Conservation (phyloP, 2,797 vertebrate genomes). For the Sylvilagus floridanus region DNA sequence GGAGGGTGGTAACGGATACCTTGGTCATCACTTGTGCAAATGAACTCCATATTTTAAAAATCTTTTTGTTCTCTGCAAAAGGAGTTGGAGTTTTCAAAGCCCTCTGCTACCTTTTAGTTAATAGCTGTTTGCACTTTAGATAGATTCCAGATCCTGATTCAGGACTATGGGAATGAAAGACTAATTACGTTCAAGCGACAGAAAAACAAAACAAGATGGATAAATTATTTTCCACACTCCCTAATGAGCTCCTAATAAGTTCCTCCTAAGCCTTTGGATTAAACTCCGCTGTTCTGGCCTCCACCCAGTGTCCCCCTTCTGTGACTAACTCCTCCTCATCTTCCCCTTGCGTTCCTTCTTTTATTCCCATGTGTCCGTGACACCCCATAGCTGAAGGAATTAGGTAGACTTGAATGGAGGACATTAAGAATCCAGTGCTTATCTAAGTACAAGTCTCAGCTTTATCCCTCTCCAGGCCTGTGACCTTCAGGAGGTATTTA, state of each 20-base stretch:
- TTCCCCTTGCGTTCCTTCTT: not conserved
- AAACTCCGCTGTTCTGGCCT: not conserved
- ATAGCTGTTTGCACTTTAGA: not conserved
- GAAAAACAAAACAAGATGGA: not conserved
- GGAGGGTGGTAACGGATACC: slow-evolving; percentile 55
- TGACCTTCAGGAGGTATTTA: not conserved
- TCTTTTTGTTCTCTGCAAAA: not conserved
- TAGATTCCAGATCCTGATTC: not conserved
- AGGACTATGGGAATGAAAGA: not conserved
- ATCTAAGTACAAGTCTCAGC: not conserved
- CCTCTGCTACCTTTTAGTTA: not conserved
- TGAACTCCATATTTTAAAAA: slow-evolving; percentile 38
- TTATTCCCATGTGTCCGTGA: not conserved
- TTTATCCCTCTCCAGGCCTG: not conserved
- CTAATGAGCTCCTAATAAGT: not conserved
- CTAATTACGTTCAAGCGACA: slow-evolving; percentile 6
- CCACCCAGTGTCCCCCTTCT: not conserved
- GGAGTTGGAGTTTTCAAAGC: slow-evolving; percentile 5
- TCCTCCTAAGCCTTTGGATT: not conserved
- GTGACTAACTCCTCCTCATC: not conserved
- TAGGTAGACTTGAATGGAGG: not conserved
- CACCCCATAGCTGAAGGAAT: not conserved
- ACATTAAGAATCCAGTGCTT: not conserved
- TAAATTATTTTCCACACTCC: not conserved
- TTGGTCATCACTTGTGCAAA: slow-evolving; percentile 50